Evolutionary conservation across 2,797 vertebrate genomes (phyloP).

Genomic region (Peromyscus aztecus): DNA sequence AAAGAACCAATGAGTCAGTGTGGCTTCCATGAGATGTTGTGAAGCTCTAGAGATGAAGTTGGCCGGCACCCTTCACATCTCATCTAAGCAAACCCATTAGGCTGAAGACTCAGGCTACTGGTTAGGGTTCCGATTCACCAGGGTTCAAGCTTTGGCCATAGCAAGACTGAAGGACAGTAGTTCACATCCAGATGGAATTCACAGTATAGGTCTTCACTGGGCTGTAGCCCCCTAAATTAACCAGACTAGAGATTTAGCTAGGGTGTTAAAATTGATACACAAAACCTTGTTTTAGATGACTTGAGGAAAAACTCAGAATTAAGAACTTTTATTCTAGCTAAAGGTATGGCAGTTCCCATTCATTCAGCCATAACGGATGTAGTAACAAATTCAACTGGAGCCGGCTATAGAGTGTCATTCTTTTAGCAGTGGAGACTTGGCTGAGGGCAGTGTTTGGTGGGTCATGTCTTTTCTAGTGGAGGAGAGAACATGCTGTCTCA

Average conservation of each 20-base stretch:
- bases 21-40: not conserved
- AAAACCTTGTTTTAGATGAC: not conserved
- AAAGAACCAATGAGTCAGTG: not conserved
- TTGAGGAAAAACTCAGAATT: constrained; percentile 62
- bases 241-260: not conserved
- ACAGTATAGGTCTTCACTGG: not conserved
- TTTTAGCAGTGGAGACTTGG: not conserved
- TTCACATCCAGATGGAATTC: not conserved
- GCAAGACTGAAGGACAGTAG: constrained; percentile 15
- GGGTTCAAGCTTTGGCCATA: constrained; percentile 7
- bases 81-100: not conserved
- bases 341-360: not conserved
- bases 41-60: not conserved
- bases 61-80: not conserved
- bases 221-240: constrained; percentile 1
- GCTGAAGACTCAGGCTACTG: not conserved
- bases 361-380: not conserved
- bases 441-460: not conserved
- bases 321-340: constrained; percentile 17
- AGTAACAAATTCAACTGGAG: not conserved
- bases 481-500: not conserved
- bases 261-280: not conserved
- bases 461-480: constrained; percentile 4
- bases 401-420: not conserved
- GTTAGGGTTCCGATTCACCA: not conserved